Percentiles rank a stretch among this genome's conserved stretches.
Evolutionary conservation across 2,113 vertebrate genomes (phyloP).

Genomic region (Rhodinocichla rosea): DNA sequence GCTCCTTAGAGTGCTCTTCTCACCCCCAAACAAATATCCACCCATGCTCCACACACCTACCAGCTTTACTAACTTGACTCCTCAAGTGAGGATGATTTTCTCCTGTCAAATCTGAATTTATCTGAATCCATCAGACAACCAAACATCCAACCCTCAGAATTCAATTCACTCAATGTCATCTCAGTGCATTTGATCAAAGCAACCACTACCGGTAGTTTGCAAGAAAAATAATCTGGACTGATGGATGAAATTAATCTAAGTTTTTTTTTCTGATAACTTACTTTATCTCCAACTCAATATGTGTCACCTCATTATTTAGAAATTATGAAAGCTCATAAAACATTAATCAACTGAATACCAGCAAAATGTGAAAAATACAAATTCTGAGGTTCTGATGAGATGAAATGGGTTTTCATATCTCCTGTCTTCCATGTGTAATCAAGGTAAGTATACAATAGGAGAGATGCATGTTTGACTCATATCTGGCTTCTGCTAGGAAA

Average conservation of each 20-base stretch:
- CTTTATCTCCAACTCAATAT: not conserved
- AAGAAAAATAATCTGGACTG: not conserved
- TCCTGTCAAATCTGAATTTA: not conserved
- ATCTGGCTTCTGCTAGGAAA: not conserved
- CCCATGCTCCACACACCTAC: not conserved
- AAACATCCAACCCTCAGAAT: accelerated
- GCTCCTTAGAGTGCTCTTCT: not conserved
- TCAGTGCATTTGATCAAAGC: not conserved
- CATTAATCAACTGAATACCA: not conserved
- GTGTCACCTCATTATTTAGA: not conserved
- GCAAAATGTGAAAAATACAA: not conserved
- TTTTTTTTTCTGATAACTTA: not conserved
- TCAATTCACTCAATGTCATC: not conserved
- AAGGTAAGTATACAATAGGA: accelerated
- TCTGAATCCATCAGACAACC: not conserved
- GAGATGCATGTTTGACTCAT: not conserved
- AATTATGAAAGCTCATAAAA: not conserved
- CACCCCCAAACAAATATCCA: not conserved
- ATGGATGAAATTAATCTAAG: not conserved
- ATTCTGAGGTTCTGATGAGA: not conserved
- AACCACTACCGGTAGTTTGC: not conserved
- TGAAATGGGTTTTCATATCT: not conserved
- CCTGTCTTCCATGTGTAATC: not conserved
- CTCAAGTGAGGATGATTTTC: not conserved
- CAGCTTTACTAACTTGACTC: not conserved